Evolutionary conservation across 2,888 invertebrate species (phyloP), one percentile per base, ranked within the genome.

Genomic region (Hedya salicella): DNA sequence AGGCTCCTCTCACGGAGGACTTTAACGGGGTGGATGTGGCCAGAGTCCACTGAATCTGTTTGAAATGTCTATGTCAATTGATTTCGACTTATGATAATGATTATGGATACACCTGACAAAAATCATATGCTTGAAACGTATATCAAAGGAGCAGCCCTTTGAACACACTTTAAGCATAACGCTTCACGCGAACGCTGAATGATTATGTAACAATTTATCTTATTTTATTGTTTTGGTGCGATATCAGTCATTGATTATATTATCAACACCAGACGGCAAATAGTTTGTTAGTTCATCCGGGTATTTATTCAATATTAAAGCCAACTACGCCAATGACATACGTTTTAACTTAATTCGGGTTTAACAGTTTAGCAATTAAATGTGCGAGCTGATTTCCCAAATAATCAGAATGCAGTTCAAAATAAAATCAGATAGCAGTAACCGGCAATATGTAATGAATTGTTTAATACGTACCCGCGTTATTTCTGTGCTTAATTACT

Each of bases 311-410:
- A 14, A 21, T 11, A 21, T 42, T 54, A 2, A 54, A 30, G 21
- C 8, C 4, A n/a, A 5, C 21, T 21, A 42, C 19, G 14, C 11
- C 13, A 21, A 40, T 54, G 14, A 21, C 14, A 14, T 40, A 21
- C 40, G 14, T 11, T 40, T 54, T 11, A 54, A 54, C 14, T 54
- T 16, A 42, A 50, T 25, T 6, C 17, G 9, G n/a, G 42, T 42
- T 42, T 42, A 42, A 17, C 25, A 11, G 25, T 14, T 40, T 49
- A 25, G 21, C 36, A 46, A 40, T 60, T 49, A 49, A 61, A 61
- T 19, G 16, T 32, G 14, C 42, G 17, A 11, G 16, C 17, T 42
- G n/a, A 17, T 61, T 61, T 14, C 60, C n/a, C 40, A 49, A 60
- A 25, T 50, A 40, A 17, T 30, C 39, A 16, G 4, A 49, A 49